Evolutionary conservation across 2,113 vertebrate species (phyloP).

Genomic region (Corythoichthys haematopterus): DNA sequence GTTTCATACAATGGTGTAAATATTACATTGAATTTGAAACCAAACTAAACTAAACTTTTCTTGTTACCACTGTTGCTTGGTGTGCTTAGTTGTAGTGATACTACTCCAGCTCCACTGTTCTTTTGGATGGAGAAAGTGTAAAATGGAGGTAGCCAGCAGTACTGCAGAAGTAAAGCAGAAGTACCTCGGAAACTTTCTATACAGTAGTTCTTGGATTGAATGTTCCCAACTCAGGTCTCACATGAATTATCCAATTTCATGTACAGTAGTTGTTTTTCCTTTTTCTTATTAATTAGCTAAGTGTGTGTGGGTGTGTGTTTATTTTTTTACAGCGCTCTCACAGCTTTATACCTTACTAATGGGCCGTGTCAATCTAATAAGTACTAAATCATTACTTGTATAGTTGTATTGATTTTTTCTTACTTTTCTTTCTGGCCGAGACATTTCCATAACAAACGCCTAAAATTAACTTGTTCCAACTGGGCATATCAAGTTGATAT

Average conservation of each 20-base stretch:
- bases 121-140: too few relatives aligned
- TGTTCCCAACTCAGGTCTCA: background rate
- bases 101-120: too few relatives aligned
- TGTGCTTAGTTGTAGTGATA: too few relatives aligned
- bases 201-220: too few relatives aligned
- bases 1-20: too few relatives aligned
- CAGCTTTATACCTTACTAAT: background rate
- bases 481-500: constrained; percentile 11
- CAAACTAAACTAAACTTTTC: too few relatives aligned
- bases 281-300: background rate
- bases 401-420: background rate
- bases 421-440: background rate
- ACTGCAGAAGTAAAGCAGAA: too few relatives aligned
- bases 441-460: constrained; percentile 1
- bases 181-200: too few relatives aligned
- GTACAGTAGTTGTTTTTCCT: background rate
- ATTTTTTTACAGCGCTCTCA: background rate
- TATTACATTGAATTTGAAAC: too few relatives aligned
- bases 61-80: too few relatives aligned
- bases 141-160: too few relatives aligned
- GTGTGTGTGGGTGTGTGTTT: constrained; percentile 15
- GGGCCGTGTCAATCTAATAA: constrained; percentile 13
- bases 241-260: background rate
- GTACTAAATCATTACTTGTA: constrained; percentile 14
- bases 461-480: constrained; percentile 11